phyloP scores from a whole-genome alignment of 2,888 invertebrate species.

The Hypolimnas misippus region DNA sequence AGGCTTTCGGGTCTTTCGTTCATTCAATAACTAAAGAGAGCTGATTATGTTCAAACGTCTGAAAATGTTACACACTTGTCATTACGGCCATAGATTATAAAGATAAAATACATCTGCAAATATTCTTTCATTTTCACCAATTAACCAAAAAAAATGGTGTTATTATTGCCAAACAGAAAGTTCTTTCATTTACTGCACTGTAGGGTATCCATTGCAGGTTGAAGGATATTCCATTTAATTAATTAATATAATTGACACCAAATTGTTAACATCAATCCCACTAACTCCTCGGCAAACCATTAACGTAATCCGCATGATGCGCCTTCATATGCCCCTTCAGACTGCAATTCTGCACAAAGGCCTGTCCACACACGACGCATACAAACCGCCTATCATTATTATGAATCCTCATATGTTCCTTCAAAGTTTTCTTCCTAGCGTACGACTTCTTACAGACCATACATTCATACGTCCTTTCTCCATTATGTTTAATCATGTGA shows the following conservation, averaged over 20 bases:
- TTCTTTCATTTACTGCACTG: no score
- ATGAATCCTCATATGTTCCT: slow-evolving; percentile 61
- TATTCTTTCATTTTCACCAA: no score
- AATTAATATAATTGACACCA: background rate
- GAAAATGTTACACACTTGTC: no score
- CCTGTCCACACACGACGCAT: slow-evolving; percentile 72
- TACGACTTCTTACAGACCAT: slow-evolving; percentile 67
- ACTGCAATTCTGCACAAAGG: slow-evolving; percentile 76
- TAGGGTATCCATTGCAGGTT: no score
- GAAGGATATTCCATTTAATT: no score
- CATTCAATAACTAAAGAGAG: no score
- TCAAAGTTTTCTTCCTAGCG: slow-evolving; percentile 58
- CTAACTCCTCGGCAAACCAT: slow-evolving; percentile 9
- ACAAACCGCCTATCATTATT: slow-evolving; percentile 64
- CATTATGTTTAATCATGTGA: slow-evolving; percentile 58
- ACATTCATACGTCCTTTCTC: slow-evolving; percentile 59
- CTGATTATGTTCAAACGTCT: no score
- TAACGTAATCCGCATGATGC: slow-evolving; percentile 54
- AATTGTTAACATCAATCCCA: background rate
- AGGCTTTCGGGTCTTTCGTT: no score
- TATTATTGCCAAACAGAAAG: background rate
- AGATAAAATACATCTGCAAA: background rate
- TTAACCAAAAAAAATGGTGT: background rate
- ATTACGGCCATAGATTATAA: no score
- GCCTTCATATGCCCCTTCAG: slow-evolving; percentile 74